Evolutionary conservation across 64 coral and sea anemone species (phyloP).

Genomic region (Orbicella faveolata): DNA sequence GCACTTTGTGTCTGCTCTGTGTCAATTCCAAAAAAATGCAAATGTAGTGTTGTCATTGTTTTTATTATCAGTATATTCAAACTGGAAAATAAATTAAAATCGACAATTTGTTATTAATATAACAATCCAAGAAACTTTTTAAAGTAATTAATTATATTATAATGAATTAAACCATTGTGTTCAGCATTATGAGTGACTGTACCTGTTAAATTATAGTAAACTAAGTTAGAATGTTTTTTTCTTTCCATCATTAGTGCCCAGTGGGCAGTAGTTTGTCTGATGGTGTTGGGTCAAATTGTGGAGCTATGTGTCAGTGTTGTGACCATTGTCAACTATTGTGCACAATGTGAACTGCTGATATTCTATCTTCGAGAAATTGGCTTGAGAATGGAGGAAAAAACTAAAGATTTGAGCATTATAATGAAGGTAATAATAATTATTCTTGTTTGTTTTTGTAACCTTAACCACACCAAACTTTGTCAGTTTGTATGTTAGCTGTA

Average conservation of each 20-base stretch:
- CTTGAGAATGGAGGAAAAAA: slow-evolving; percentile 92
- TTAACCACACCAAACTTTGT: not conserved
- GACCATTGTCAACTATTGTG: slow-evolving; percentile 84
- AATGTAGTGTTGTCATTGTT: no score
- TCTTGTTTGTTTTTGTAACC: not conserved
- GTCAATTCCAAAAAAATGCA: no score
- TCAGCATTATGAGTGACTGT: no score
- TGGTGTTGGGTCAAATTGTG: slow-evolving; percentile 75
- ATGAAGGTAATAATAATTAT: slow-evolving; percentile 88
- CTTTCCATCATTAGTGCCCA: slow-evolving; percentile 45
- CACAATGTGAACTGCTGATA: slow-evolving; percentile 87
- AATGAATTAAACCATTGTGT: no score
- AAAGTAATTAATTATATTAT: no score
- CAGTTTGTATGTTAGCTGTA: no score
- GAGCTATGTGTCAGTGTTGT: slow-evolving; percentile 68
- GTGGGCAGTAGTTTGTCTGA: slow-evolving; percentile 51
- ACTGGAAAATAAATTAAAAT: no score
- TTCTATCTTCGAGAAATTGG: slow-evolving; percentile 80
- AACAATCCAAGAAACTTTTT: no score
- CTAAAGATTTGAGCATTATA: slow-evolving; percentile 58
- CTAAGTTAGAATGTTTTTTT: not conserved
- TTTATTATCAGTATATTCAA: no score
- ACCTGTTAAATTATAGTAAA: no score
- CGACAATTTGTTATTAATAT: no score
- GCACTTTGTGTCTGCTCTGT: no score